Evolutionary conservation across 2,888 invertebrate genomes (phyloP), one percentile per base, ranked within the genome.

Genomic region (Notodromas monacha): DNA sequence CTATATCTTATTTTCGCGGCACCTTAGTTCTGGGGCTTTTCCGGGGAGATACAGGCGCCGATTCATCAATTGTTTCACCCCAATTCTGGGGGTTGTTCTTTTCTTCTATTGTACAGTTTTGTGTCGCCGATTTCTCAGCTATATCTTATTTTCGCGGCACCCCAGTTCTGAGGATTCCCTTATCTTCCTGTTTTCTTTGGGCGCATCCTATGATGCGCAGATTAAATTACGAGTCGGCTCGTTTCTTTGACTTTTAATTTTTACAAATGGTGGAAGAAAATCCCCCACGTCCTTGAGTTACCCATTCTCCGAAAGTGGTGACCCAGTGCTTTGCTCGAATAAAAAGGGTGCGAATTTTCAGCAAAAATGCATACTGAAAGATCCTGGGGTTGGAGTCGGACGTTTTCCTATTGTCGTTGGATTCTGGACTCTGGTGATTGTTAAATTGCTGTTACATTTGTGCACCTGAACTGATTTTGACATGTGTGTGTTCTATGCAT

Each of bases 151-250:
- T n/a, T n/a, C n/a, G n/a, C n/a, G n/a, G n/a, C n/a, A n/a, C n/a
- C n/a, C n/a, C n/a, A n/a, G n/a, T n/a, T n/a, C n/a, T n/a, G n/a
- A n/a, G n/a, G n/a, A n/a, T n/a, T n/a, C n/a, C n/a, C n/a, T n/a
- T n/a, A n/a, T n/a, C n/a, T n/a, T n/a, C n/a, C n/a, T n/a, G n/a
- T n/a, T 6, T n/a, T 21, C n/a, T 6, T 6, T 6, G 21, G 21
- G 21, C 21, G 21, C 21, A 21, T 21, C 8, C 21, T 21, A 21
- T 6, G 21, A 21, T 21, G 21, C 21, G 21, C 8, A 21, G 21
- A 21, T 21, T 21, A 21, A 21, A 21, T 21, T 21, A 21, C 21
- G 21, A 21, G 21, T 21, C 21, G 21, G 21, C 21, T 21, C 21
- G 21, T 21, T 21, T 21, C 21, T 21, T 21, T 21, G 21, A 21